Evolutionary conservation across 2,888 invertebrate genomes (phyloP), one percentile per base, ranked within the genome.

Genomic region (Philopedon plagiatum): DNA sequence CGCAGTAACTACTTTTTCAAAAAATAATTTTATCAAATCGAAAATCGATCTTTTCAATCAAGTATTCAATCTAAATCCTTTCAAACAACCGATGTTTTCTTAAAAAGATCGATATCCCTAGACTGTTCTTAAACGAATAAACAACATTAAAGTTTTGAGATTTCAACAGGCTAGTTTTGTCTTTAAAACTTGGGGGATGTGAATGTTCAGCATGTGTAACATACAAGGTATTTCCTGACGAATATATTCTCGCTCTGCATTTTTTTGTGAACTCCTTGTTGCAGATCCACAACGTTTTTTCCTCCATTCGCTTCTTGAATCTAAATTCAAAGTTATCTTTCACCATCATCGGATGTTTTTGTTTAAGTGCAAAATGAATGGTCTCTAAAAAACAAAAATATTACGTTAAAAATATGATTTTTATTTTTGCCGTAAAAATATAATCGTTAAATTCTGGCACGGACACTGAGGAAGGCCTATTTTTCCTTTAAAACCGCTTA

Each of bases 281-380:
- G 64, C 80, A 80, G 19, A 75, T 76, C 80, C 80, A 80, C 9
- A 73, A 62, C 2, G 75, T 78, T 67, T 74, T 78, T 8, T 74
- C 68, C 0, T 56, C 49, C 2, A 54, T 32, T 57, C 68, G 67
- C 23, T 57, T 72, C 58, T 79, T 76, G 5, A 79, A 41, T 56
- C 67, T 71, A 51, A 74, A 81, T 46, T 76, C 76, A 61, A 76
- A 77, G 8, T 60, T 63, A 51, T 78, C 72, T 23, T 76, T 23
- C 19, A 80, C 69, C 70, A 80, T 70, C 64, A 75, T 78, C 2
- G 78, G 78, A 70, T 78, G 44, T 64, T 78, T 80, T 21, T 57
- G 61, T 3, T 77, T 77, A 46, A 41, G 39, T 15, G 51, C 64
- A 56, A 78, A 75, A 64, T 77, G 74, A 5, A 78, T 74, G 8